phyloP scores from a whole-genome alignment of 2,113 vertebrate genomes.

The Oreochromis aureus region DNA sequence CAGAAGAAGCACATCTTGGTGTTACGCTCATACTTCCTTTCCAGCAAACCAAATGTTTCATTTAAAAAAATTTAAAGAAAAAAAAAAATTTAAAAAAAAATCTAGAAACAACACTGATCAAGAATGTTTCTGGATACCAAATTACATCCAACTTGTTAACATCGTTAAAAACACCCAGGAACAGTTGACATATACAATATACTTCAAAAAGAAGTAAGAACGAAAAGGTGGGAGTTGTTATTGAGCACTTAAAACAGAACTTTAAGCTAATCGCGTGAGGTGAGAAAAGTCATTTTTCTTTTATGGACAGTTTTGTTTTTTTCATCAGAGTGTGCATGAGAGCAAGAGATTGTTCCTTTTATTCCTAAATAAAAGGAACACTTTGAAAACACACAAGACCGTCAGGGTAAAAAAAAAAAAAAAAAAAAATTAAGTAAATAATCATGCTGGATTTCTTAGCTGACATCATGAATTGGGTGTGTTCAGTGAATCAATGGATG shows the following conservation, averaged over 20 bases:
- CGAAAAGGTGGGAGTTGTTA: not conserved
- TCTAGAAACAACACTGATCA: not conserved
- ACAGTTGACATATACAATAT: not conserved
- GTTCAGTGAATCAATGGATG: not conserved
- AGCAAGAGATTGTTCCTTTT: not conserved
- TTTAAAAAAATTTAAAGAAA: accelerated
- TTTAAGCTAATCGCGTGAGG: not conserved
- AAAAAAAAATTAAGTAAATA: not conserved
- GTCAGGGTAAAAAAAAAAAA: not conserved
- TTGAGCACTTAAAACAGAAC: not conserved
- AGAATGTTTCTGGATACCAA: not conserved
- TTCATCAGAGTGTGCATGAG: not conserved
- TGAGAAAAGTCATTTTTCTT: not conserved
- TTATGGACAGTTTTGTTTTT: not conserved
- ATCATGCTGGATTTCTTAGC: not conserved
- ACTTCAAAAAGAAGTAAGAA: not conserved
- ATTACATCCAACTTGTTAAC: not conserved
- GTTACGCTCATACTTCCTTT: not conserved
- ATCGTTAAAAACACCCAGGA: not conserved
- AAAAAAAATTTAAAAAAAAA: not conserved
- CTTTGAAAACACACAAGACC: not conserved
- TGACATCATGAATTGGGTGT: not conserved
- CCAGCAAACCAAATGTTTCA: not conserved
- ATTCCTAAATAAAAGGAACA: not conserved
- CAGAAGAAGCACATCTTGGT: accelerated